Conservation (phyloP, 2,113 vertebrate species). For the Forbesichthys agassizii region DNA sequence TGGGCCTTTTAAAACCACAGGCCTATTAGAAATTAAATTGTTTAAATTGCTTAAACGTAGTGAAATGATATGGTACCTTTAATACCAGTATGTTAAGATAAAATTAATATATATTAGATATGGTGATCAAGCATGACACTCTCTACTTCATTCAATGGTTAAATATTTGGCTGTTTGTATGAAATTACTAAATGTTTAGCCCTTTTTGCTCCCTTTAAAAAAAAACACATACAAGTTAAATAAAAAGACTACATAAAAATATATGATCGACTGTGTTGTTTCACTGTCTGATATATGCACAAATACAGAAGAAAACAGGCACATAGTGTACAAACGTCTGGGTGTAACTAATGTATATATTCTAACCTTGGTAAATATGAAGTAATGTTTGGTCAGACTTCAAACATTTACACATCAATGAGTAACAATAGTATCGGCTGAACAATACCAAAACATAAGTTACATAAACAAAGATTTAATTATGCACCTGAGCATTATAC, state of each 20-base stretch:
- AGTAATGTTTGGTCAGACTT: neutral
- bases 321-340: neutral
- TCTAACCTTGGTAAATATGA: neutral
- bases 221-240: conserved; percentile 11
- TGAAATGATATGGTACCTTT: too few species aligned
- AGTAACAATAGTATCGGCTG: neutral
- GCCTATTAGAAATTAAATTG: too few species aligned
- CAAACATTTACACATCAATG: too few species aligned
- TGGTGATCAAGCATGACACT: neutral
- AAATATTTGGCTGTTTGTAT: conserved; percentile 51
- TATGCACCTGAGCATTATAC: conserved; percentile 7
- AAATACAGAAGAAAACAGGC: neutral
- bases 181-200: conserved; percentile 23
- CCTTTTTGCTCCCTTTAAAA: conserved; percentile 34
- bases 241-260: conserved; percentile 27
- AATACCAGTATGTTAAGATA: too few species aligned
- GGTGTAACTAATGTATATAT: conserved; percentile 1
- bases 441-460: neutral
- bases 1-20: too few species aligned
- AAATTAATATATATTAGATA: too few species aligned
- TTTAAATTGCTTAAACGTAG: too few species aligned
- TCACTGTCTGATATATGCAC: neutral
- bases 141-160: conserved; percentile 16
- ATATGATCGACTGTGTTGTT: neutral
- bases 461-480: neutral